Conservation (phyloP, 1,140 invertebrate species). For the Brachionus rotundiformis region DNA sequence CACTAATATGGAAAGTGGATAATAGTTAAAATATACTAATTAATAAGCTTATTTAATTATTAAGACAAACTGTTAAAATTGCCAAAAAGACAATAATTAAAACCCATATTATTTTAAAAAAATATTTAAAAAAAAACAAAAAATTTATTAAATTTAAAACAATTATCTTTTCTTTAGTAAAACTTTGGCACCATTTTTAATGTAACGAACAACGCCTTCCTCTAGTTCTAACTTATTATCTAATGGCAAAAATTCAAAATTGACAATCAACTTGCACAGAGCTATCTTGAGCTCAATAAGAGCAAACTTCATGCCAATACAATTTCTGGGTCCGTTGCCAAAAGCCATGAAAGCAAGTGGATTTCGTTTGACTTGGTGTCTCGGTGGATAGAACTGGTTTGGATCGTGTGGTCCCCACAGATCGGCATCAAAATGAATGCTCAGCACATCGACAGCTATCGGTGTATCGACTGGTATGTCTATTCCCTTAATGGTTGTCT, state of each 20-base stretch:
- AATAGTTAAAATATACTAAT: too few species aligned
- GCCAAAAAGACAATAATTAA: too few species aligned
- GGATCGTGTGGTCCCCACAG: conserved; percentile 59
- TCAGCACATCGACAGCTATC: conserved; percentile 60
- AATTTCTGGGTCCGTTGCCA: conserved; percentile 62
- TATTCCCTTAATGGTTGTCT: conserved; percentile 55
- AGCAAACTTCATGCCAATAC: conserved; percentile 60
- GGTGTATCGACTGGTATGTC: conserved; percentile 59
- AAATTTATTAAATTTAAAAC: too few species aligned
- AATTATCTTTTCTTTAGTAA: background rate
- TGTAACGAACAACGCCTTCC: background rate
- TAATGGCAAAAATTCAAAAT: conserved; percentile 54
- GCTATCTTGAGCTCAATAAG: conserved; percentile 59
- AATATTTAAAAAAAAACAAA: too few species aligned
- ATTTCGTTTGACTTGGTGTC: conserved; percentile 53
- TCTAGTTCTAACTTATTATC: background rate
- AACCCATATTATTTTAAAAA: too few species aligned
- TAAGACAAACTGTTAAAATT: too few species aligned
- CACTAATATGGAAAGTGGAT: too few species aligned
- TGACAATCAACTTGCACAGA: conserved; percentile 56
- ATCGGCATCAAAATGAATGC: conserved; percentile 59
- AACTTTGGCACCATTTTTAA: background rate
- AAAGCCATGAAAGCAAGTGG: conserved; percentile 61
- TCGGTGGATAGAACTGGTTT: conserved; percentile 58
- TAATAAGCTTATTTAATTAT: too few species aligned